Conservation (phyloP, 2,113 vertebrate genomes). For the Nycticebus coucang region DNA sequence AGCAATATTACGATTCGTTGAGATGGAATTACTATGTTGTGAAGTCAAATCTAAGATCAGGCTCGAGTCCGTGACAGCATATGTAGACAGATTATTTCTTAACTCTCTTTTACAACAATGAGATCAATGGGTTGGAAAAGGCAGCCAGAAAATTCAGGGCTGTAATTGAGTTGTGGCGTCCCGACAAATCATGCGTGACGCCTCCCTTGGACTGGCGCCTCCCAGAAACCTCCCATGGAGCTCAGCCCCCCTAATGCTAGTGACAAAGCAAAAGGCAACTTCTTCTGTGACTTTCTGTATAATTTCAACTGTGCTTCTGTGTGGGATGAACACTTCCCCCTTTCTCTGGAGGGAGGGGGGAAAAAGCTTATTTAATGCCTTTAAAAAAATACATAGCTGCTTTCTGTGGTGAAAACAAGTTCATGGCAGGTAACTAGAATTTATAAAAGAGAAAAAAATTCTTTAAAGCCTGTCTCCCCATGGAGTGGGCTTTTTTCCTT, state of each 20-base stretch:
- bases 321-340: conserved; percentile 70
- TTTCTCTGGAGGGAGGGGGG: neutral
- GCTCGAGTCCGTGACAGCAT: neutral
- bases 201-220: neutral
- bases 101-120: conserved; percentile 49
- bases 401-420: conserved; percentile 75
- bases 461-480: conserved; percentile 70
- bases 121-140: conserved; percentile 62
- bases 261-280: conserved; percentile 59
- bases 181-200: neutral
- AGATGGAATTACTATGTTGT: neutral
- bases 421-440: conserved; percentile 79
- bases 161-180: conserved; percentile 26
- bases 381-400: conserved; percentile 47
- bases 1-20: neutral
- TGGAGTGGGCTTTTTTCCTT: conserved; percentile 54
- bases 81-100: conserved; percentile 64
- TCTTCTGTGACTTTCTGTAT: conserved; percentile 49
- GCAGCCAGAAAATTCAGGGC: conserved; percentile 50
- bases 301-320: conserved; percentile 56
- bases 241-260: neutral
- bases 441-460: conserved; percentile 70
- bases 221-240: neutral
- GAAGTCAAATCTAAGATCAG: conserved; percentile 17
- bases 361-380: conserved; percentile 48